These are phyloP conservation scores for Chaunax sp. DNA, from an alignment of 2,797 vertebrate genomes.

Conservation along the genomic window DNA sequence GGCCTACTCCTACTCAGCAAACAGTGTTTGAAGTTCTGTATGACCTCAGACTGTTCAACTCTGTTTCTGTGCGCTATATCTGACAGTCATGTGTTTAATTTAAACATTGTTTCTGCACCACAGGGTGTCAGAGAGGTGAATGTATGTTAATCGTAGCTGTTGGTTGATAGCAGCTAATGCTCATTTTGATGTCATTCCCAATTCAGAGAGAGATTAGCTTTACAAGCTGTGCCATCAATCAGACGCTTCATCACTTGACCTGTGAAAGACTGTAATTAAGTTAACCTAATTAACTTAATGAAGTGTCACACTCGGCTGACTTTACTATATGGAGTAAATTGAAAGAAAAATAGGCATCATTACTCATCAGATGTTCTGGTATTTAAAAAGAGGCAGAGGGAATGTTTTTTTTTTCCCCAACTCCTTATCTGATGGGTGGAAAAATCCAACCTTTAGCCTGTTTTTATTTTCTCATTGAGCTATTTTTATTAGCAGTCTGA, in stretches of 20 bases:
- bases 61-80: constrained; percentile 2
- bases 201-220: constrained; percentile 87
- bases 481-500: constrained; percentile 43
- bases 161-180: constrained; percentile 71
- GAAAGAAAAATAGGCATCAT: constrained; percentile 90
- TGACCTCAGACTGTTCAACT: constrained; percentile 34
- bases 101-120: not conserved
- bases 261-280: constrained; percentile 90
- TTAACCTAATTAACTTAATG: constrained; percentile 93
- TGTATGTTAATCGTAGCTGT: constrained; percentile 10
- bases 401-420: constrained; percentile 16
- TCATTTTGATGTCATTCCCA: constrained; percentile 79
- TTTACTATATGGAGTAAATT: constrained; percentile 87
- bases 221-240: constrained; percentile 87
- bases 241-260: constrained; percentile 87
- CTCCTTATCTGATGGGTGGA: constrained; percentile 15
- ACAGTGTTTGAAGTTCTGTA: constrained; percentile 53
- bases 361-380: constrained; percentile 83
- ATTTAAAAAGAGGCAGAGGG: constrained; percentile 66
- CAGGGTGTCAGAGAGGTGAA: constrained; percentile 16
- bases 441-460: constrained; percentile 45
- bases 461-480: constrained; percentile 45
- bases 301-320: constrained; percentile 87
- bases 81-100: constrained; percentile 22
- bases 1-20: constrained; percentile 50